Percentiles rank a stretch among this genome's conserved stretches.
Conservation (phyloP, 2,888 invertebrate genomes). For the Drosophila subquinaria region DNA sequence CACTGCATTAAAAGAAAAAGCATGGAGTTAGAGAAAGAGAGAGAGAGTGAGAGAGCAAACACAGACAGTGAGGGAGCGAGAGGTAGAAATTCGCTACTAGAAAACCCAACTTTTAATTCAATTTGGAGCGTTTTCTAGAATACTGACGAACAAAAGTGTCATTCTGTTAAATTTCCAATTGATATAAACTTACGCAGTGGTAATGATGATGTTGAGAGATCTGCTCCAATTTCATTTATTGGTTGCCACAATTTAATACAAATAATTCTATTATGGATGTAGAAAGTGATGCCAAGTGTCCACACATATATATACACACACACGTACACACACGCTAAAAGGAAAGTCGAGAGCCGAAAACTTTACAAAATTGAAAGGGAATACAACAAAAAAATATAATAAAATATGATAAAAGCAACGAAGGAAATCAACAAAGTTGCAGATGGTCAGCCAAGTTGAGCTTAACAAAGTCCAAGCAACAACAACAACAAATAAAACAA, state of each 20-base stretch:
- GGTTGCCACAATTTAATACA: constrained; percentile 78
- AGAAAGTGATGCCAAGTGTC: constrained; percentile 51
- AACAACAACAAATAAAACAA: constrained; percentile 29
- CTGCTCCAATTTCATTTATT: constrained; percentile 67
- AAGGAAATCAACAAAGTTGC: constrained; percentile 67
- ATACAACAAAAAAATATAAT: constrained; percentile 36
- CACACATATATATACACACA: constrained; percentile 20
- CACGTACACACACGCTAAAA: neutral
- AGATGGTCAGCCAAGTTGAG: constrained; percentile 59
- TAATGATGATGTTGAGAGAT: constrained; percentile 50
- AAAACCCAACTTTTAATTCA: constrained; percentile 71
- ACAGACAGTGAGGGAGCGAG: neutral
- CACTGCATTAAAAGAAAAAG: constrained; percentile 7
- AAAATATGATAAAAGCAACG: constrained; percentile 41
- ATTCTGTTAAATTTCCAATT: constrained; percentile 69
- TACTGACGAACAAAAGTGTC: constrained; percentile 57
- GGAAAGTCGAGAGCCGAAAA: constrained; percentile 40
- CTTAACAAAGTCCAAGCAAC: constrained; percentile 36
- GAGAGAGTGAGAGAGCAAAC: neutral
- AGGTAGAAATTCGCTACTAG: constrained; percentile 5
- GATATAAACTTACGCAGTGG: constrained; percentile 31
- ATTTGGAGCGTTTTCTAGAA: constrained; percentile 56
- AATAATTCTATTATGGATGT: constrained; percentile 73
- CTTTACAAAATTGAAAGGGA: constrained; percentile 59
- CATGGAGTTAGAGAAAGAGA: neutral